phyloP scores from a whole-genome alignment of 2,888 invertebrate genomes.

The Drosophila testacea region DNA sequence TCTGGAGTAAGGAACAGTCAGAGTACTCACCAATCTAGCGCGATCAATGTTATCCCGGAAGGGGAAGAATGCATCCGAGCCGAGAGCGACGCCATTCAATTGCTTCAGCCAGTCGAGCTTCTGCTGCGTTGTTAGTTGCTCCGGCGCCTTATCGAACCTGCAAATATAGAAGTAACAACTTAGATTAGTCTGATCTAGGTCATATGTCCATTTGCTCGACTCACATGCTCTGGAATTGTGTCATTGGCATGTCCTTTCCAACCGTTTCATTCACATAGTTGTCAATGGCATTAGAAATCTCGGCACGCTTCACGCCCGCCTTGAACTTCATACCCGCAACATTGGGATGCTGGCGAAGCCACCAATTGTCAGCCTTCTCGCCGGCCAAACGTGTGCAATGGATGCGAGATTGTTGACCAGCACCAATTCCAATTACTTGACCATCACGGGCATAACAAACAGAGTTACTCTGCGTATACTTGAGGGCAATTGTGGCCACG shows the following conservation, averaged over 20 bases:
- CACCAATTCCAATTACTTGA: conserved; percentile 97
- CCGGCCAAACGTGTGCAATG: conserved; percentile 99
- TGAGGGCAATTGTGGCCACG: conserved; percentile 97
- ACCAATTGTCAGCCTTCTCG: conserved; percentile 99
- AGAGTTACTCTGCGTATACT: conserved; percentile 99
- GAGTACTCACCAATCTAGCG: conserved; percentile 90
- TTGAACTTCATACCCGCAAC: conserved; percentile 94
- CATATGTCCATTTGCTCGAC: conserved; percentile 83
- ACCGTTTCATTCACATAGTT: conserved; percentile 97
- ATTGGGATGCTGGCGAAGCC: conserved; percentile 96
- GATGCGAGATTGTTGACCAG: conserved; percentile 99
- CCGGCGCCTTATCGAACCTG: conserved; percentile 87
- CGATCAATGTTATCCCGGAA: conserved; percentile 98
- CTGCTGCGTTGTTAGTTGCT: conserved; percentile 89
- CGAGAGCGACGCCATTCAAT: conserved; percentile 92
- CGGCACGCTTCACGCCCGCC: conserved; percentile 93
- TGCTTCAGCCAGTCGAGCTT: conserved; percentile 89
- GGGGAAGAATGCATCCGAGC: conserved; percentile 99
- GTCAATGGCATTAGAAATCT: conserved; percentile 97
- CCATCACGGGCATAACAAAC: conserved; percentile 96
- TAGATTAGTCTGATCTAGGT: too few species aligned
- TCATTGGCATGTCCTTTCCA: conserved; percentile 93
- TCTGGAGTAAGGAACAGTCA: too few species aligned
- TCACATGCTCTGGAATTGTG: conserved; percentile 91
- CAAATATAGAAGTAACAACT: too few species aligned